These are phyloP conservation scores for Gobius niger DNA, from an alignment of 2,113 vertebrate species.

Conservation along the genomic window DNA sequence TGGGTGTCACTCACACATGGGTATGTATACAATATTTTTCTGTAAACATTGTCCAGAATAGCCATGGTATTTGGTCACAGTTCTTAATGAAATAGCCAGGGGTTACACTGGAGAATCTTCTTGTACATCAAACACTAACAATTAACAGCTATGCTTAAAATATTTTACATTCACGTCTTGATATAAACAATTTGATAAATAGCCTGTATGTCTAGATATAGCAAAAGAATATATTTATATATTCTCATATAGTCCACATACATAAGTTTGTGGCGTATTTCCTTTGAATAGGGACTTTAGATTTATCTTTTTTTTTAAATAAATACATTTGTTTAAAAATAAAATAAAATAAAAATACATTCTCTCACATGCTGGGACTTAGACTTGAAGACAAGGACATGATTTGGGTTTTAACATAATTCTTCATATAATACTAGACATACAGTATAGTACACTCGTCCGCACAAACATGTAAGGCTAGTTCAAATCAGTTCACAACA, in stretches of 20 bases:
- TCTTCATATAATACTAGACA: not conserved
- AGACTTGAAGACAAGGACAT: not conserved
- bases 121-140: conserved; percentile 78
- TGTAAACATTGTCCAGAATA: conserved; percentile 76
- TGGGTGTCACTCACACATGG: conserved; percentile 73
- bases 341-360: conserved; percentile 11
- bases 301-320: conserved; percentile 55
- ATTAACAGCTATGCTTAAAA: conserved; percentile 77
- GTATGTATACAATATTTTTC: conserved; percentile 71
- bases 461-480: conserved; percentile 1
- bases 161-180: conserved; percentile 82
- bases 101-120: conserved; percentile 68
- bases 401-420: not conserved
- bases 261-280: conserved; percentile 68
- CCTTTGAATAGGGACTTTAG: conserved; percentile 58
- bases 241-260: conserved; percentile 72
- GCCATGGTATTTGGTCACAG: conserved; percentile 51
- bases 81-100: conserved; percentile 52
- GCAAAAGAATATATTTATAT: conserved; percentile 81
- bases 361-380: not conserved
- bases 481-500: conserved; percentile 3
- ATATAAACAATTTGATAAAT: conserved; percentile 85
- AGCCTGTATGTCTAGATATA: conserved; percentile 77
- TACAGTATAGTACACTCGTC: not conserved
- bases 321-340: conserved; percentile 46